Evolutionary conservation across 2,888 invertebrate species (phyloP).

Genomic region (Thecophora atra): DNA sequence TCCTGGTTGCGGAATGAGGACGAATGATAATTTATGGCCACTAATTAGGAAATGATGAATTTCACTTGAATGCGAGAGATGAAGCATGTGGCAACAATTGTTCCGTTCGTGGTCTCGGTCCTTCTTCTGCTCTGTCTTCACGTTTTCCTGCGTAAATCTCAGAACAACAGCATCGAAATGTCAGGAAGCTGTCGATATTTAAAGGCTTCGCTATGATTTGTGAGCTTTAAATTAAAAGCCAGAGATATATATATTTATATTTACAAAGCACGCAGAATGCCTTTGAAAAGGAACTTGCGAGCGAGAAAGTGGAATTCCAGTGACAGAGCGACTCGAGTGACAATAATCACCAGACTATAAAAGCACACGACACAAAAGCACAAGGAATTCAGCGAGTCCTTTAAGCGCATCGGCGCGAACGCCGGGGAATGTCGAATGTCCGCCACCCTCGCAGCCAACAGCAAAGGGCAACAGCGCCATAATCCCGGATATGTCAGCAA

Average conservation of each 20-base stretch:
- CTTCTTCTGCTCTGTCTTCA: neutral
- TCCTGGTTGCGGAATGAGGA: conserved; percentile 39
- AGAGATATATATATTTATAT: conserved; percentile 39
- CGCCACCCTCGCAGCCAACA: neutral
- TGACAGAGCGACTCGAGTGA: conserved; percentile 29
- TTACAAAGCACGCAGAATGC: conserved; percentile 31
- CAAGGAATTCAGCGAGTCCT: conserved; percentile 5
- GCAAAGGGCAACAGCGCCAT: conserved; percentile 22
- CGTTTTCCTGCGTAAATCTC: neutral
- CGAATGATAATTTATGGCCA: conserved; percentile 56
- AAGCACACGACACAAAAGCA: conserved; percentile 10
- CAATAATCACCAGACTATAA: conserved; percentile 34
- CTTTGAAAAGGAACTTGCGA: conserved; percentile 21
- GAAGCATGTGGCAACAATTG: conserved; percentile 34
- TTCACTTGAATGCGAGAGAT: conserved; percentile 48
- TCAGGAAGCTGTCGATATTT: conserved; percentile 10
- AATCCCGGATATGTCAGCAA: conserved; percentile 56
- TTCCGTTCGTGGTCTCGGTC: neutral
- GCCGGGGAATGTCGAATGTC: neutral
- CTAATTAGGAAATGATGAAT: conserved; percentile 63
- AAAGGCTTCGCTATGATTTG: conserved; percentile 37
- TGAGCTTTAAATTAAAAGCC: conserved; percentile 38
- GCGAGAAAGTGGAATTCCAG: conserved; percentile 28
- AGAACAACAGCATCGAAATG: conserved; percentile 5
- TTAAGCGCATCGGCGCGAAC: neutral